phyloP scores from a whole-genome alignment of 37 sponge, comb jelly and placozoan species.

The Halisarca cf. caerulea region DNA sequence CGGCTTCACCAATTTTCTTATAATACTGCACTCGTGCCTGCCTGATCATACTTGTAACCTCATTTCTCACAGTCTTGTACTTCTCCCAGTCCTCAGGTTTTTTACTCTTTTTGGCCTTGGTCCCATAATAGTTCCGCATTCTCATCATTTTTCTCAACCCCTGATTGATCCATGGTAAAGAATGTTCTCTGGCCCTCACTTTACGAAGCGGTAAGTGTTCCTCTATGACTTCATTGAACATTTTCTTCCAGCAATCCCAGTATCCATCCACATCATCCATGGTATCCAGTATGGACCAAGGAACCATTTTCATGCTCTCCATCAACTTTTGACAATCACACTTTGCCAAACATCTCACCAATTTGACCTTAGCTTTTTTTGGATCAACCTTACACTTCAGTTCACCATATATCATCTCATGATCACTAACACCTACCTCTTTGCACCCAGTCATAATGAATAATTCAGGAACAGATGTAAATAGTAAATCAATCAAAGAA shows the following conservation, averaged over 20 bases:
- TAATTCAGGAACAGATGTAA: background rate
- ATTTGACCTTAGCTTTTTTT: background rate
- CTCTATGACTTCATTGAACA: conserved; percentile 9
- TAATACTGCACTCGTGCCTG: background rate
- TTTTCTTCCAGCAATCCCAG: conserved; percentile 38
- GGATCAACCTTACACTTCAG: background rate
- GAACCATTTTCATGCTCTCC: background rate
- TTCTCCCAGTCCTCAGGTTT: conserved; percentile 26
- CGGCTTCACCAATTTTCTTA: background rate
- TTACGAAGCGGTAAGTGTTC: conserved; percentile 13
- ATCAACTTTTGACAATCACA: conserved; percentile 26
- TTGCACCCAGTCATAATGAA: background rate
- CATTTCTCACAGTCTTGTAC: conserved; percentile 7
- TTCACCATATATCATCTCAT: conserved; percentile 22
- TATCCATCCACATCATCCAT: conserved; percentile 39
- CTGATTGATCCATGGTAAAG: conserved; percentile 33
- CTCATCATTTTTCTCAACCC: background rate
- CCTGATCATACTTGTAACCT: background rate
- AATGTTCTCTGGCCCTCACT: background rate
- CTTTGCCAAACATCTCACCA: background rate
- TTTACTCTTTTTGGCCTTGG: conserved; percentile 26
- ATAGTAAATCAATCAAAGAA: conserved; percentile 23
- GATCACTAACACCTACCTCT: conserved; percentile 30
- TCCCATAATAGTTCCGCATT: background rate
- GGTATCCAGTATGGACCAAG: conserved; percentile 31